Evolutionary conservation across 2,888 invertebrate genomes (phyloP), one percentile per base, ranked within the genome.

Genomic region (Creontiades dilutus): DNA sequence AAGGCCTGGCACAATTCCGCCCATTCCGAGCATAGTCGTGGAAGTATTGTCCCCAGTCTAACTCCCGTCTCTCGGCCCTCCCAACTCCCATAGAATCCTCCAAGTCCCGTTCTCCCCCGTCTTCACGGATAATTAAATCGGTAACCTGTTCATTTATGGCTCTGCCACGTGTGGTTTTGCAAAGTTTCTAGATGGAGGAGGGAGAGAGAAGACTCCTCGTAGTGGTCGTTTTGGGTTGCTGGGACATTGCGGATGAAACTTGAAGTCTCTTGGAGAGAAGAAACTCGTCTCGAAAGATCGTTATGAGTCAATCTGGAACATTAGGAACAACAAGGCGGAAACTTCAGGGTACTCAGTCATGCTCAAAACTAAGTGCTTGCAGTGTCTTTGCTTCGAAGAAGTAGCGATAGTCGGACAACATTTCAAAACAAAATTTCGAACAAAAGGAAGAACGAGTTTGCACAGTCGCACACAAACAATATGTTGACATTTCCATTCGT

Each of bases 41-140:
- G 78, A 76, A 88, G 88, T 88, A 88, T 88, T 88, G 88, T 78
- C 48, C n/a, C 57, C 7, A 14, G n/a, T 75, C 75, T 13, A 75
- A 16, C 37, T 28, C 82, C 82, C 52, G 47, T 5, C 27, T 68
- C 28, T 47, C 19, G 28, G 28, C 55, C 57, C 2, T 80, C 76
- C 14, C 23, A 81, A 47, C 52, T 48, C 52, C 48, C 85, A 61
- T 55, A 46, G 48, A 28, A 52, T 47, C 75, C 48, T 14, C 76
- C 48, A 12, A 14, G 27, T 12, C 16, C 28, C 27, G 68, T 9
- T 28, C 46, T 27, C 27, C 75, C n/a, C 87, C 76, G 47, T 75
- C 78, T 88, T 89, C 82, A 81, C 89, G 89, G 89, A 89, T 89
- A 89, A 89, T 89, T 89, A 89, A 89, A 89, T 89, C 81, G 89